Evolutionary conservation across 2,113 vertebrate genomes (phyloP).

Genomic region (Deroptyus accipitrinus): DNA sequence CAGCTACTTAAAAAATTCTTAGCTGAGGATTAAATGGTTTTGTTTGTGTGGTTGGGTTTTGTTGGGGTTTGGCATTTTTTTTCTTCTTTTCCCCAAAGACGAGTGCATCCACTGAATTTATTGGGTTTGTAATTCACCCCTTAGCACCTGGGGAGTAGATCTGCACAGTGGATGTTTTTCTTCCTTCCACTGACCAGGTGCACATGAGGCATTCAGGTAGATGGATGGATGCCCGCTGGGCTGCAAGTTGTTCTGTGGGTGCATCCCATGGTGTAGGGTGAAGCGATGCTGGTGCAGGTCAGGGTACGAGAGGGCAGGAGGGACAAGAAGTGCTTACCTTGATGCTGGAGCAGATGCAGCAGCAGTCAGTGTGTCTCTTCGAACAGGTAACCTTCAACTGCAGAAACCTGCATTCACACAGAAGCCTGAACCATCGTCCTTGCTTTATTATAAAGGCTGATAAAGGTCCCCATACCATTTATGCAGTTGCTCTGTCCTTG

Average conservation of each 20-base stretch:
- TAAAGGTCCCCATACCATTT: neutral
- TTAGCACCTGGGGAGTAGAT: neutral
- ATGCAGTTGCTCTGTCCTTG: constrained; percentile 45
- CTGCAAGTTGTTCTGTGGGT: neutral
- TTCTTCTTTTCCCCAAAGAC: neutral
- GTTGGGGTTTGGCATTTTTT: neutral
- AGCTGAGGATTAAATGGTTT: neutral
- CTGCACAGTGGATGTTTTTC: neutral
- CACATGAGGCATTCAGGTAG: fast-evolving
- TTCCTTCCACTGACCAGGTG: neutral
- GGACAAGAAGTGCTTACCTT: neutral
- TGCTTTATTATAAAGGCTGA: neutral
- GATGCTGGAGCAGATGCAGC: neutral
- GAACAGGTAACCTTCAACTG: neutral
- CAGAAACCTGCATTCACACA: neutral
- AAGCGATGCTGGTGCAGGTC: neutral
- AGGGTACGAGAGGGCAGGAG: neutral
- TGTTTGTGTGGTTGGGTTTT: neutral
- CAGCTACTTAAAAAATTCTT: neutral
- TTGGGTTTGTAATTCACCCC: neutral
- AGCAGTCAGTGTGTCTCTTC: neutral
- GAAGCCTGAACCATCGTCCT: neutral
- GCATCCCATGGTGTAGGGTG: neutral
- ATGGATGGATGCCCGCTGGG: neutral
- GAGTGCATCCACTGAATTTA: neutral